Conservation (phyloP, 1,140 invertebrate genomes). For the Zaprionus nigranus region DNA sequence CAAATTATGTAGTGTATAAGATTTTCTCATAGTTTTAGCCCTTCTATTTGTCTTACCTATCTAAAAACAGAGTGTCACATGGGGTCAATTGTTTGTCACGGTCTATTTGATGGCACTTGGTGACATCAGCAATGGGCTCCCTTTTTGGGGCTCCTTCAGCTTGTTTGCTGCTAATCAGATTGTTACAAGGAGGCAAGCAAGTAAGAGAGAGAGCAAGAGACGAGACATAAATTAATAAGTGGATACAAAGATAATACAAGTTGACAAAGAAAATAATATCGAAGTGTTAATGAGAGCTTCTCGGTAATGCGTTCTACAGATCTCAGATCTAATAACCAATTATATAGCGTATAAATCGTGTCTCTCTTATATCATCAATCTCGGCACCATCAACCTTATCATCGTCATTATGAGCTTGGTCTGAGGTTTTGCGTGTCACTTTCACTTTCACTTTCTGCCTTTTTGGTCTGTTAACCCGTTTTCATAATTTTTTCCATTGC, state of each 20-base stretch:
- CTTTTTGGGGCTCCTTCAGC: not conserved
- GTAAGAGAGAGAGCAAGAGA: not conserved
- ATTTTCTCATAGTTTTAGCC: conserved; percentile 21
- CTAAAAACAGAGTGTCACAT: not conserved
- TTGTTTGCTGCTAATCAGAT: conserved; percentile 49
- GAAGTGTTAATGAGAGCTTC: not conserved
- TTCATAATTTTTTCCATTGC: conserved; percentile 73
- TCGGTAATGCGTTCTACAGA: not conserved
- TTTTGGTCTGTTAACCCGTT: conserved; percentile 50
- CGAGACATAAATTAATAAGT: not conserved
- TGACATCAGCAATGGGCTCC: conserved; percentile 62
- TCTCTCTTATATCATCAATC: conserved; percentile 25
- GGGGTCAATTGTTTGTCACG: conserved; percentile 48
- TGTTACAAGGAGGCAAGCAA: conserved; percentile 10
- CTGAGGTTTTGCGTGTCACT: conserved; percentile 59
- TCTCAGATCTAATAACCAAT: conserved; percentile 4
- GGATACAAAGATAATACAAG: not conserved
- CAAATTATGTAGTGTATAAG: conserved; percentile 18
- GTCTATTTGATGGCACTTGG: conserved; percentile 60
- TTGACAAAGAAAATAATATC: not conserved
- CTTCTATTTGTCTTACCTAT: conserved; percentile 7
- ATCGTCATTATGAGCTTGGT: not conserved
- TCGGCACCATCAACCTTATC: not conserved
- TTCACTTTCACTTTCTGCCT: conserved; percentile 67
- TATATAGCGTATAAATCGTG: not conserved